A percentile compares a stretch with the other conserved stretches of the same genome.
These are phyloP conservation scores for Mormoops blainvillei DNA, from an alignment of 2,113 vertebrate genomes.

Conservation along the genomic window DNA sequence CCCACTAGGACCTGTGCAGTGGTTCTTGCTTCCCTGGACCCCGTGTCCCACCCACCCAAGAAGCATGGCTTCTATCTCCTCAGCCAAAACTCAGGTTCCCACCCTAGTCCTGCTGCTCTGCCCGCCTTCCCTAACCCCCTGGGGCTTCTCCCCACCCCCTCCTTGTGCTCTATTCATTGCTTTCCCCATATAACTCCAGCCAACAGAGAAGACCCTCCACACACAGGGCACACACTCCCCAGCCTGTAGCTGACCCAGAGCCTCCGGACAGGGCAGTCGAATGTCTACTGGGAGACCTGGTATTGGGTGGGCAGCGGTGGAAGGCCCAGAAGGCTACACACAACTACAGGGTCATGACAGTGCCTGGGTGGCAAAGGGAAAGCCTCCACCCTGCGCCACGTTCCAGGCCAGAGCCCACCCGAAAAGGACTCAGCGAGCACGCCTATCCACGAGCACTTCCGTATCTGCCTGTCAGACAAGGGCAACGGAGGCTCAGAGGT, in stretches of 20 bases:
- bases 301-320: neutral
- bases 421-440: neutral
- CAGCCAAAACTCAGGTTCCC: neutral
- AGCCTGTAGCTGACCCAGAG: neutral
- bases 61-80: neutral
- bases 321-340: neutral
- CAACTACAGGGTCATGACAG: neutral
- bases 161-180: accelerated
- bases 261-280: accelerated
- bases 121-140: neutral
- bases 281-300: neutral
- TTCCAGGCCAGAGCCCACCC: neutral
- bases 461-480: too few relatives aligned
- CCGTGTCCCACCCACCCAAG: neutral
- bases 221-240: accelerated
- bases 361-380: too few relatives aligned
- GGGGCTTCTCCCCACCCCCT: neutral
- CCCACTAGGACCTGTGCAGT: neutral
- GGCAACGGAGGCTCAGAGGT: neutral
- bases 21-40: neutral
- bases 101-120: neutral
- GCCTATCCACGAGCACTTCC: neutral
- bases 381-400: neutral
- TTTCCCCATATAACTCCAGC: neutral
- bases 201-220: too few relatives aligned